Evolutionary conservation across 2,113 vertebrate genomes (phyloP), one percentile per base, ranked within the genome.

Genomic region (Capricornis sumatraensis): DNA sequence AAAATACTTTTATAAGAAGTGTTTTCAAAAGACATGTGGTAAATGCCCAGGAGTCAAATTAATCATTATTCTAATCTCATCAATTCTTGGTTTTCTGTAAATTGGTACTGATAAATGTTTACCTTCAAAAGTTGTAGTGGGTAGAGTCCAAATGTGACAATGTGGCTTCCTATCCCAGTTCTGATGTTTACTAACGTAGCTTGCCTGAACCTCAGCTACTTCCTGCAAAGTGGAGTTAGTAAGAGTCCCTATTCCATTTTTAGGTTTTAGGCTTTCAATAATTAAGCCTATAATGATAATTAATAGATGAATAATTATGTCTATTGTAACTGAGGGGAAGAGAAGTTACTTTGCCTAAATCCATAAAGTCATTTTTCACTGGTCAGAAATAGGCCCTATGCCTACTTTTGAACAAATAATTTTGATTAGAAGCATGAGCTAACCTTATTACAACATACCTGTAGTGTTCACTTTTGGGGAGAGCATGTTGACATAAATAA

Each of bases 21-120:
- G 78, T 23, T 7, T 89, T 8, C 1, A 27, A 2, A 13, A 4
- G 2, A 82, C 12, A 7, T 1, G 1, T 43, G 11, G 47, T 50
- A 64, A 53, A 25, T 45, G 9, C 8, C 28, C 19, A 36, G 8
- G 21, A 0, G 1, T 28, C 40, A 16, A 21, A 55, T 36, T 57
- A 30, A 57, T 45, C 12, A 17, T 16, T 30, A 1, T 16, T 11
- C 21, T 23, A 7, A 36, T 16, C 17, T 74, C 4, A 1, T 6
- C 21, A 45, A 27, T 5, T 6, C 52, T 45, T 16, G 0, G 27
- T 30, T 4, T 64, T 43, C 27, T 62, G 27, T 45, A 47, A n/a
- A 6, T 4, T 10, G 1, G 19, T 21, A n/a, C 15, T 45, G 12
- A 30, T 52, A 17, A 15, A 11, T 47, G 13, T 13, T 27, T 33